A percentile compares a stretch with the other conserved stretches of the same genome.
phyloP scores from a whole-genome alignment of 2,888 invertebrate genomes.

The Tigriopus californicus region DNA sequence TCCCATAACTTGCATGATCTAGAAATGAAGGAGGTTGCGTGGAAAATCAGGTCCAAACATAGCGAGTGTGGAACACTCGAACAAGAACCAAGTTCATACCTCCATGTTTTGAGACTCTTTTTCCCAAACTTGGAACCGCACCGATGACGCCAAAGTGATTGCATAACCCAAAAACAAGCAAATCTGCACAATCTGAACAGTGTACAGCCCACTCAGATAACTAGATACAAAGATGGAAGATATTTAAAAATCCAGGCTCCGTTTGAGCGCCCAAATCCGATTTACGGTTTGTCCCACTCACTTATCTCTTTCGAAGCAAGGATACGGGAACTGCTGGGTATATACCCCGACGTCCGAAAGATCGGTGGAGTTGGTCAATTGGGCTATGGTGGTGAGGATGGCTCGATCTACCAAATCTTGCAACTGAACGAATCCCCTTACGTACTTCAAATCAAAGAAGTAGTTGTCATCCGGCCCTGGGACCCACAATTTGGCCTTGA shows the following conservation, averaged over 20 bases:
- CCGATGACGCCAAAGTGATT: not conserved
- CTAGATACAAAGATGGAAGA: too few species aligned
- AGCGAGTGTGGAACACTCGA: not conserved
- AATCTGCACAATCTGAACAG: not conserved
- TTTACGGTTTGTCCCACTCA: not conserved
- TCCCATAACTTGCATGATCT: conserved; percentile 10
- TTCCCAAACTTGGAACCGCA: conserved; percentile 3
- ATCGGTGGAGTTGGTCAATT: not conserved
- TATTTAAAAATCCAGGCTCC: too few species aligned
- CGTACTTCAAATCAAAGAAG: conserved; percentile 17
- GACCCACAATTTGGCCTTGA: conserved; percentile 17
- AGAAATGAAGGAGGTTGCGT: not conserved
- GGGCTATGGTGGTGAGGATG: conserved; percentile 7
- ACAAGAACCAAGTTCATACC: not conserved
- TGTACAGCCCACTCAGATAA: conserved; percentile 2
- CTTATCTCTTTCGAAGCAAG: conserved; percentile 11
- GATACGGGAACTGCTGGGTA: conserved; percentile 11
- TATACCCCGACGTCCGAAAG: not conserved
- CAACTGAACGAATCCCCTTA: conserved; percentile 18
- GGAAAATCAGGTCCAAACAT: not conserved
- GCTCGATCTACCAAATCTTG: conserved; percentile 18
- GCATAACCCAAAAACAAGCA: not conserved
- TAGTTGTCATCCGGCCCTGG: conserved; percentile 17
- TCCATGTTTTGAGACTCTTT: conserved; percentile 4
- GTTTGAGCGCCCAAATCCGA: not conserved